A percentile compares a stretch with the other conserved stretches of the same genome.
These are phyloP conservation scores for Tipula vernalis DNA, from an alignment of 2,888 invertebrate species.

Conservation along the genomic window DNA sequence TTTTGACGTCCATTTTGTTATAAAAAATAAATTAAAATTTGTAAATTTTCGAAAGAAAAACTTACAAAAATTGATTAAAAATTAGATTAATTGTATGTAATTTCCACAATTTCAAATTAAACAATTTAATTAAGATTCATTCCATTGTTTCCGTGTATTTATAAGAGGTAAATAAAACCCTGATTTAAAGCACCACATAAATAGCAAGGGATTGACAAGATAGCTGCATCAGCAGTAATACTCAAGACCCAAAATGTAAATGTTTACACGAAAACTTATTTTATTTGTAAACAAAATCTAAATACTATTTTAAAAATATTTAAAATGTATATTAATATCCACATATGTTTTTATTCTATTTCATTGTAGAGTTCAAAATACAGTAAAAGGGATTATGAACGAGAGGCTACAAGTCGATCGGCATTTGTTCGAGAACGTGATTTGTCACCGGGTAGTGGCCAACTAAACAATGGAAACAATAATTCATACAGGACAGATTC, in stretches of 20 bases:
- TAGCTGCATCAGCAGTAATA: neutral
- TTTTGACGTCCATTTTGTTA: constrained; percentile 8
- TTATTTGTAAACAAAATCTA: neutral
- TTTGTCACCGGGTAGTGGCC: constrained; percentile 32
- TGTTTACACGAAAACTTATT: neutral
- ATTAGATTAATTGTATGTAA: neutral
- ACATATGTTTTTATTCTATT: constrained; percentile 16
- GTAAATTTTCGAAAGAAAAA: neutral
- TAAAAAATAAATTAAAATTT: neutral
- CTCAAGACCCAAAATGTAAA: neutral
- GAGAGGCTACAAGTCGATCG: constrained; percentile 32
- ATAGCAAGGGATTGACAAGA: neutral
- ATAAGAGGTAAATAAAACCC: neutral
- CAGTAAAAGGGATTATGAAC: constrained; percentile 54
- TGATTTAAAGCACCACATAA: neutral
- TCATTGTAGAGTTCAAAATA: constrained; percentile 60
- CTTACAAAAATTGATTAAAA: neutral
- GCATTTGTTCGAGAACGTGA: constrained; percentile 31
- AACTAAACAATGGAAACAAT: constrained; percentile 37
- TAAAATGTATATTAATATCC: neutral
- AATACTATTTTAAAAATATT: constrained; percentile 5
- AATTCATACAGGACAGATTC: constrained; percentile 62
- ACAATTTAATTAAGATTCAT: neutral
- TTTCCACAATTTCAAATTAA: neutral
- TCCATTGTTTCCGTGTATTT: neutral